Conservation (phyloP, 2,113 vertebrate genomes). For the Hippocampus comes region DNA sequence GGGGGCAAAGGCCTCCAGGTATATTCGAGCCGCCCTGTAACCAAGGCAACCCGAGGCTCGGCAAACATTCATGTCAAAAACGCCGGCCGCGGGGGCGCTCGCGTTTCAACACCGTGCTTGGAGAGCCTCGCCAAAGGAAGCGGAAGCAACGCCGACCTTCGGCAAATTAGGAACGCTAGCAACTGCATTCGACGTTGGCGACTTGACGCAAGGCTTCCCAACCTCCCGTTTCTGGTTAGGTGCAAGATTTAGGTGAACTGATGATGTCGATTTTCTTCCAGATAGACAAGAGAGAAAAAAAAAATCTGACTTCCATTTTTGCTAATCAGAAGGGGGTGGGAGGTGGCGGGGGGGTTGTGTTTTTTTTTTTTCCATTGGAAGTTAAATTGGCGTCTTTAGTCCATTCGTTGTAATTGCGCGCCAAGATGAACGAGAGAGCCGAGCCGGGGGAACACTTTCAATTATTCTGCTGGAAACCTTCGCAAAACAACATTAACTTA, state of each 20-base stretch:
- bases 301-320: neutral
- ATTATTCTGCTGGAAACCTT: constrained; percentile 13
- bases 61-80: constrained; percentile 44
- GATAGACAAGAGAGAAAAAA: neutral
- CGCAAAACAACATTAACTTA: constrained; percentile 36
- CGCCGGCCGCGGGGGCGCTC: constrained; percentile 40
- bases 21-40: constrained; percentile 35
- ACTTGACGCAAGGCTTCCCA: constrained; percentile 24
- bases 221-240: neutral
- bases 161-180: neutral
- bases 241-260: neutral
- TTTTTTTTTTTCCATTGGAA: constrained; percentile 4
- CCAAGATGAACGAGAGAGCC: constrained; percentile 22
- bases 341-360: no score
- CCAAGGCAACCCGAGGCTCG: constrained; percentile 59
- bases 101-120: constrained; percentile 3
- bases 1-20: constrained; percentile 26
- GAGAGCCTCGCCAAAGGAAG: neutral
- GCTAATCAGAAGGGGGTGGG: neutral
- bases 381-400: constrained; percentile 36
- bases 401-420: constrained; percentile 11
- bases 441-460: neutral
- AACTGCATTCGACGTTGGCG: neutral
- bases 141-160: neutral
- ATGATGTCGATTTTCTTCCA: neutral